Percentiles rank a stretch among this genome's conserved stretches.
phyloP scores from a whole-genome alignment of 2,888 invertebrate genomes.

The Stenodema calcarata region DNA sequence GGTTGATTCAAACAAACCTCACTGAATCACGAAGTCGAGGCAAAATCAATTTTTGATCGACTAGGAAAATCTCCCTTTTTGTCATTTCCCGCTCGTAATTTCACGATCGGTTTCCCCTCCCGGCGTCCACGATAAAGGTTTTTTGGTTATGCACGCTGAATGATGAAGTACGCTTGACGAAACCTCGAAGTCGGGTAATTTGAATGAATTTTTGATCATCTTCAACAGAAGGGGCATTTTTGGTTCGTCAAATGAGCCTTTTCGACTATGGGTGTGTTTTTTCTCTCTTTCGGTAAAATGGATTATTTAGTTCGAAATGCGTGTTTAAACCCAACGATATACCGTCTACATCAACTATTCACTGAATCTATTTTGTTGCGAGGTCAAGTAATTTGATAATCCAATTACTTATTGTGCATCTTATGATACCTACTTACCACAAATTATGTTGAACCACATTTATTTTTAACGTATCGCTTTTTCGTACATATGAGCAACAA shows the following conservation, averaged over 20 bases:
- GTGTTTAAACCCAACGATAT: too few relatives aligned
- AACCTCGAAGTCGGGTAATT: conserved; percentile 2
- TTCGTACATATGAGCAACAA: too few relatives aligned
- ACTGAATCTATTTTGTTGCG: too few relatives aligned
- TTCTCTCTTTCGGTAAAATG: background rate
- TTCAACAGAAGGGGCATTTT: background rate
- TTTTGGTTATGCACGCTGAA: conserved; percentile 5
- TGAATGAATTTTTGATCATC: background rate
- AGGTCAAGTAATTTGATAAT: too few relatives aligned
- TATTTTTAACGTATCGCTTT: too few relatives aligned
- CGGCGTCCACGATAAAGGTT: background rate
- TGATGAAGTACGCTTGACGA: background rate
- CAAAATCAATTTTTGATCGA: background rate
- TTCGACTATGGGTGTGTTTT: background rate
- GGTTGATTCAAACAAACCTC: background rate
- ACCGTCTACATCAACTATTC: too few relatives aligned
- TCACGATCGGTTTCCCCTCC: background rate
- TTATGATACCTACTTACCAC: too few relatives aligned
- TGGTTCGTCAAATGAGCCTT: background rate
- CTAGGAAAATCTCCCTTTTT: background rate
- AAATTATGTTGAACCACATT: too few relatives aligned
- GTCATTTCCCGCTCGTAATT: background rate
- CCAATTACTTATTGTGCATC: too few relatives aligned
- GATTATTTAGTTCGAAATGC: background rate
- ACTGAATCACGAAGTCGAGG: background rate